Base-by-base conservation (phyloP, 2,113 vertebrate species). In the Amazona vittata region DNA sequence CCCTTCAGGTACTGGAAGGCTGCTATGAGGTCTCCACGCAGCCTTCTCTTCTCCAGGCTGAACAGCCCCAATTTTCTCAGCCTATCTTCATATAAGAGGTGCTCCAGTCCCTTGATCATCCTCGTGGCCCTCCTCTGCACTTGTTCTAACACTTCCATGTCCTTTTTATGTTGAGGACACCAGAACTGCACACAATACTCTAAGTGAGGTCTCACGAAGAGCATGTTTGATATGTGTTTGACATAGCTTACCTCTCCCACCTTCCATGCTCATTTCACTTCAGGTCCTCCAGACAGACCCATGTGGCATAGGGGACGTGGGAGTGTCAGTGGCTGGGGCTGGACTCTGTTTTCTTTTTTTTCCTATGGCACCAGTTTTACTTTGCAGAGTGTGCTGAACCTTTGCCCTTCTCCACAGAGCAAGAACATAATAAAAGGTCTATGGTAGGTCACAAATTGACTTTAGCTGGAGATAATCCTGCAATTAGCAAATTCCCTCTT, bases 401-500 rank as follows among this genome's bases (percentile, higher is more conserved):
- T 91, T 95, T 92, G 74, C 96, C 62, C 81, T 86, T 81, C 60
- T 79, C 41, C 37, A 60, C 52, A 53, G 65, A 82, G 35, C 37
- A 78, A 49, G 83, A 94, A 35, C 10, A 2, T 76, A 94, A 86
- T 69, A 79, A 94, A 94, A 94, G 65, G 60, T 62, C 91, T 0
- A 0, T 3, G 33, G 24, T 22, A 69, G 94, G 49, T 91, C 89
- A 92, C 89, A 73, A 69, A 86, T 50, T 29, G 69, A 79, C 52
- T 90, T 92, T 57, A 87, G 46, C 69, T 73, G 81, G 41, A 33
- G 52, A 85, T 86, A 93, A 63, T 47, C 52, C 37, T 91, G n/a
- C 49, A 89, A 89, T 95, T 91, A 96, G 70, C 37, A 90, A 85
- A 84, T 79, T 82, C 57, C 18, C 29, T 79, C 62, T 65, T 85